These are phyloP conservation scores for Scolopax mira DNA, from an alignment of 2,113 vertebrate species.

Conservation along the genomic window DNA sequence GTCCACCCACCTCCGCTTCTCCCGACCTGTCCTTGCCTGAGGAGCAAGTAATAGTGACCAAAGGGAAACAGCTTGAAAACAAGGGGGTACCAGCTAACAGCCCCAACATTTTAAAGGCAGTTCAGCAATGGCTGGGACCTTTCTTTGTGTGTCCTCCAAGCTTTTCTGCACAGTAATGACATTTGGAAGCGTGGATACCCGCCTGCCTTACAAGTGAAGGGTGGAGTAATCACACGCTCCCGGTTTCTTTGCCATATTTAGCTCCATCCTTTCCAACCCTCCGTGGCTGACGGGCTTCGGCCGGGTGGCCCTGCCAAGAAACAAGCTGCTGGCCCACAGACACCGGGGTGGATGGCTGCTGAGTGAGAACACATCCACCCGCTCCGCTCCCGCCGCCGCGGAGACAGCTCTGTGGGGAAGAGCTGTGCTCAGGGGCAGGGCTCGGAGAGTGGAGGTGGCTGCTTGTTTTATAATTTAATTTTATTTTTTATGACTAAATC, in stretches of 20 bases:
- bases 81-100: not conserved
- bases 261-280: slow-evolving; percentile 28
- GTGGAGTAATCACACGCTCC: slow-evolving; percentile 37
- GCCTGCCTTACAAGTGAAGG: slow-evolving; percentile 35
- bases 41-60: not conserved
- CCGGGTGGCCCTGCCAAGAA: slow-evolving; percentile 24
- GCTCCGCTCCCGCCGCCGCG: not conserved
- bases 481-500: not conserved
- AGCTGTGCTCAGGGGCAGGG: not conserved
- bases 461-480: not conserved
- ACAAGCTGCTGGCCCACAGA: slow-evolving; percentile 26
- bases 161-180: slow-evolving; percentile 17
- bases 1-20: not conserved
- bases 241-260: slow-evolving; percentile 39
- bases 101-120: not conserved
- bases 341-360: slow-evolving; percentile 34
- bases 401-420: not conserved
- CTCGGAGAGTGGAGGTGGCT: not conserved
- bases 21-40: not conserved
- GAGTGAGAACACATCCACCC: slow-evolving; percentile 2
- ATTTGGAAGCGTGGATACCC: slow-evolving; percentile 14
- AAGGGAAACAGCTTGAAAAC: not conserved
- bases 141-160: not conserved
- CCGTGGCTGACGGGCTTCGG: not conserved
- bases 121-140: not conserved